Evolutionary conservation across 2,888 invertebrate species (phyloP).

Genomic region (Drosophila parthenogenetica): DNA sequence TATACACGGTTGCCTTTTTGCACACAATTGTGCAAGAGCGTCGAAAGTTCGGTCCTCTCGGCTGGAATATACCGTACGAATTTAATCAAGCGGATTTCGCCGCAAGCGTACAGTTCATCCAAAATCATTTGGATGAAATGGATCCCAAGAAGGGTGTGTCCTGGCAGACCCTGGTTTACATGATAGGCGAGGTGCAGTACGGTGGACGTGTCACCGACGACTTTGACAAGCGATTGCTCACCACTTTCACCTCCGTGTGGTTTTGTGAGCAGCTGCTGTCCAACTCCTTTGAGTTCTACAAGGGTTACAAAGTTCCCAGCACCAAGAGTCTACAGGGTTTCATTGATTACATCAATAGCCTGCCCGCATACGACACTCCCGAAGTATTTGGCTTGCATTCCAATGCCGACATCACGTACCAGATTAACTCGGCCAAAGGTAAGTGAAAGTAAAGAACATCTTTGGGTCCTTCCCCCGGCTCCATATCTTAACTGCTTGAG

Average conservation of each 20-base stretch:
- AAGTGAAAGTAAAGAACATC: slow-evolving; percentile 43
- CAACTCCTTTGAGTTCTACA: slow-evolving; percentile 96
- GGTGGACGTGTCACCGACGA: slow-evolving; percentile 98
- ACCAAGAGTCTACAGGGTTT: slow-evolving; percentile 92
- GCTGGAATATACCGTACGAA: slow-evolving; percentile 99
- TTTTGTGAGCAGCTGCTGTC: slow-evolving; percentile 95
- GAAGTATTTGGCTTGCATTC: slow-evolving; percentile 98
- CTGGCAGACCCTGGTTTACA: slow-evolving; percentile 98
- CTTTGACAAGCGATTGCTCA: slow-evolving; percentile 96
- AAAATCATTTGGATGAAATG: slow-evolving; percentile 98
- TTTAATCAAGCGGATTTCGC: slow-evolving; percentile 97
- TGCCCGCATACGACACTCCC: slow-evolving; percentile 95
- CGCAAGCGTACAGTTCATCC: slow-evolving; percentile 97
- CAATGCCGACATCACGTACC: slow-evolving; percentile 98
- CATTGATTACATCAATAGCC: slow-evolving; percentile 93
- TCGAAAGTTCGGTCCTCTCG: slow-evolving; percentile 97
- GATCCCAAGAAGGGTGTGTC: slow-evolving; percentile 98
- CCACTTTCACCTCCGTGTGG: slow-evolving; percentile 97
- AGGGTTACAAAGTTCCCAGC: slow-evolving; percentile 95
- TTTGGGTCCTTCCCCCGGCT: not conserved
- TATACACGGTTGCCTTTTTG: slow-evolving; percentile 97
- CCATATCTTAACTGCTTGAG: not conserved
- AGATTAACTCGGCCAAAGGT: slow-evolving; percentile 97
- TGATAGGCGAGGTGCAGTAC: slow-evolving; percentile 96
- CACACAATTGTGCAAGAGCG: slow-evolving; percentile 98